Conservation (phyloP, 2,113 vertebrate genomes). For the Pan paniscus region DNA sequence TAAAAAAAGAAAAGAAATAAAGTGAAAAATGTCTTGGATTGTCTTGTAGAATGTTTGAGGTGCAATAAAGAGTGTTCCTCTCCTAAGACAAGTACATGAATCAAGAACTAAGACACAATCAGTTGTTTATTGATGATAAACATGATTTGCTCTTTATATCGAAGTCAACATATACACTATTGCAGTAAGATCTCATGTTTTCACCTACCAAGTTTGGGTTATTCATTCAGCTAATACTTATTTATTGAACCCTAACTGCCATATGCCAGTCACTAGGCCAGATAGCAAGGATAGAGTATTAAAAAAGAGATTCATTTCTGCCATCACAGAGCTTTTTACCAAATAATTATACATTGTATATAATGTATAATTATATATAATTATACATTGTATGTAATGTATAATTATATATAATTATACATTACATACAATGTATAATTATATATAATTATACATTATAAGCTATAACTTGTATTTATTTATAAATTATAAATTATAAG, state of each 20-base stretch:
- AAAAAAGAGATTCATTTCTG: not conserved
- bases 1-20: not conserved
- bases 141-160: conserved; percentile 1
- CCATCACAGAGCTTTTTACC: not conserved
- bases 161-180: not conserved
- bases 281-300: not conserved
- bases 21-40: not conserved
- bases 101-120: not conserved
- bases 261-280: not conserved
- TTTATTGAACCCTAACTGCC: not conserved
- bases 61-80: conserved; percentile 13
- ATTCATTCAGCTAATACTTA: not conserved
- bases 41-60: not conserved
- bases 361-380: not conserved
- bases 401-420: too few species aligned
- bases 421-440: too few species aligned
- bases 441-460: not conserved
- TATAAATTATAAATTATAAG: not conserved
- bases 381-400: not conserved
- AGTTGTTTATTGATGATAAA: not conserved
- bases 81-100: not conserved
- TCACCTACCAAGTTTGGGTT: not conserved
- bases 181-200: not conserved
- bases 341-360: not conserved
- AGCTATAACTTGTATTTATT: not conserved